Evolutionary conservation across 2,113 vertebrate species (phyloP).

Genomic region (Blennius ocellaris): DNA sequence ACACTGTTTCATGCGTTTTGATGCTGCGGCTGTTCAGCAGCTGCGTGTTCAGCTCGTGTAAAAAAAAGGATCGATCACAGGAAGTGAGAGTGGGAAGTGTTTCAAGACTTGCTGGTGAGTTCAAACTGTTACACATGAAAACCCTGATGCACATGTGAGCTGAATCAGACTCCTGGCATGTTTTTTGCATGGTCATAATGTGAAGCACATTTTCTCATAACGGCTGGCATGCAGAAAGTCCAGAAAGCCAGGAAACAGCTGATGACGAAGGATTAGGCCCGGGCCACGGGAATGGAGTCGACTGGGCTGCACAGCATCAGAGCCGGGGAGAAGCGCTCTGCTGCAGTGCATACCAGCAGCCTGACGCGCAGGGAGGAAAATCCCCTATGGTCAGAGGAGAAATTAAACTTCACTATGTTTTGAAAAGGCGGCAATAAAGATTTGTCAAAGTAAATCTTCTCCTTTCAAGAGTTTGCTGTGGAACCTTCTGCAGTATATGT

Average conservation of each 20-base stretch:
- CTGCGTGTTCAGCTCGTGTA: slow-evolving; percentile 28
- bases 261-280: slow-evolving; percentile 77
- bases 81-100: slow-evolving; percentile 47
- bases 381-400: slow-evolving; percentile 35
- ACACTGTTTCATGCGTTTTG: not conserved
- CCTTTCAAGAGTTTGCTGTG: slow-evolving; percentile 8
- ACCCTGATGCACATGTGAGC: slow-evolving; percentile 38
- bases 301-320: slow-evolving; percentile 40
- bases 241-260: slow-evolving; percentile 79
- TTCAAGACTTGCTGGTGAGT: slow-evolving; percentile 36
- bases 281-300: slow-evolving; percentile 53
- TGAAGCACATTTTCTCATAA: slow-evolving; percentile 77
- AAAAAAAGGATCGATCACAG: slow-evolving; percentile 43
- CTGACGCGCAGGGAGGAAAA: slow-evolving; percentile 68
- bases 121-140: slow-evolving; percentile 47
- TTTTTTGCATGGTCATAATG: slow-evolving; percentile 79
- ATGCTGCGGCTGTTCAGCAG: slow-evolving; percentile 30
- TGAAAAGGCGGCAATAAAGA: slow-evolving; percentile 13
- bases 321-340: slow-evolving; percentile 26
- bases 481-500: not conserved
- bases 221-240: slow-evolving; percentile 71
- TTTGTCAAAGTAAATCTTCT: not conserved
- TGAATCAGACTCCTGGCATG: slow-evolving; percentile 60
- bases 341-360: slow-evolving; percentile 66
- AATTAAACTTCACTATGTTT: slow-evolving; percentile 45